Percentiles rank a stretch among this genome's conserved stretches.
These are phyloP conservation scores for Euproctis similis DNA, from an alignment of 2,888 invertebrate genomes.

Conservation along the genomic window DNA sequence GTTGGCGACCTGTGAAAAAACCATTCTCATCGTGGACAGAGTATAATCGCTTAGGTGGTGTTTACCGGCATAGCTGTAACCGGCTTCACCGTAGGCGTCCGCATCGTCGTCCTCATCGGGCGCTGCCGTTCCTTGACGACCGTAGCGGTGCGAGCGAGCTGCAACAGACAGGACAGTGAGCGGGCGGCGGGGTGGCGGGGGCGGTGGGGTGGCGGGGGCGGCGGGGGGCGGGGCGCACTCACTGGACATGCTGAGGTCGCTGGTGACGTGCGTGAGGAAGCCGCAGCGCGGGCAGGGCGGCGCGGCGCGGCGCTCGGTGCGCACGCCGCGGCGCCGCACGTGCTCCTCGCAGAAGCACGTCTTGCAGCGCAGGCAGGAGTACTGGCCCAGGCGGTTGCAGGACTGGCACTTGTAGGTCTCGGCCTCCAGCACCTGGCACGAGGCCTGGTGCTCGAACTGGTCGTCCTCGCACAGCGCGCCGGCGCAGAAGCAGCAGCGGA, in stretches of 20 bases:
- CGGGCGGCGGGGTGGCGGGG: background rate
- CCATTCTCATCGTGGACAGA: no score
- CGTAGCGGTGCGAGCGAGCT: conserved; percentile 92
- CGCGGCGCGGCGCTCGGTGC: conserved; percentile 32
- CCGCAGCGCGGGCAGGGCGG: conserved; percentile 95
- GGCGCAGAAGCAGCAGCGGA: conserved; percentile 92
- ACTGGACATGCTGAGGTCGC: conserved; percentile 95
- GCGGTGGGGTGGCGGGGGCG: background rate
- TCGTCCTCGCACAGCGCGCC: conserved; percentile 95
- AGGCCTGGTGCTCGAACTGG: conserved; percentile 98
- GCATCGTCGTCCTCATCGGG: conserved; percentile 81
- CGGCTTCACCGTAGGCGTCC: conserved; percentile 40
- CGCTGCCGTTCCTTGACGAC: conserved; percentile 84
- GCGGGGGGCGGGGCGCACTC: background rate
- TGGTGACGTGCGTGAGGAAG: conserved; percentile 93
- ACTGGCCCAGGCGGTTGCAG: conserved; percentile 95
- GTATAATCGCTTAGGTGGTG: no score
- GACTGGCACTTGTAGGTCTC: conserved; percentile 97
- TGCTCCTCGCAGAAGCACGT: conserved; percentile 98
- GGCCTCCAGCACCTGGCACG: conserved; percentile 95
- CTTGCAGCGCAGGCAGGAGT: conserved; percentile 96
- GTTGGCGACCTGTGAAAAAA: no score
- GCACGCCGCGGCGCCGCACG: conserved; percentile 80
- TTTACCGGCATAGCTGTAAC: conserved; percentile 42
- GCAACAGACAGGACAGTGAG: conserved; percentile 3